Base-by-base conservation (phyloP, 2,888 invertebrate species). In the Poecilus cupreus region DNA sequence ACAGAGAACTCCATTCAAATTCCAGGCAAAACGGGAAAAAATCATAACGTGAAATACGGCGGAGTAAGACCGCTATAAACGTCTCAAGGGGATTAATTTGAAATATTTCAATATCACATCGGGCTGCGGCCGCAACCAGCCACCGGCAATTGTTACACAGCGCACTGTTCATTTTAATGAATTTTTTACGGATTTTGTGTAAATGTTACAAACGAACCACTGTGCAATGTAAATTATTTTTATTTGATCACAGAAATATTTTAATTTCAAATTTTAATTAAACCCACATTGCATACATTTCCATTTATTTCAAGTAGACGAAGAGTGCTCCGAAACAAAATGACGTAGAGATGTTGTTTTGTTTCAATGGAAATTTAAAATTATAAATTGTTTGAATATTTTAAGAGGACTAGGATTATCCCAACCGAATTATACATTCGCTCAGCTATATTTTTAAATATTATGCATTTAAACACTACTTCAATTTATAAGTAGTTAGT, bases 201-300 rank as follows among this genome's bases (percentile, higher is more conserved):
- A 39, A 70, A 70, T 70, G 20, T 57, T 13, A 43, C 46, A 22
- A 24, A 22, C 46, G 49, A 72, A 46, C 46, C 72, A 49, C 37
- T 24, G 46, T 22, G 49, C 72, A 46, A 46, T 72, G 72, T 49
- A 72, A 72, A 72, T 72, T 70, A 72, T 43, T 72, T 72, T 72
- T 72, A 72, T 72, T 46, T 72, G 72, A 46, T 72, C 72, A 49
- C 72, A 26, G 22, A 72, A 72, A 72, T 72, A 72, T 72, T 72
- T 72, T 72, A 72, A 72, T 72, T 72, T 72, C n/a, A 72, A 72
- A 46, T 72, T 72, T 72, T 46, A 72, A 72, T 72, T 72, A 72
- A 72, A 72, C 43, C 39, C 20, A 70, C 20, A 37, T 6, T 72
- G 72, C 49, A 72, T 72, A 72, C 37, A 72, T 72, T 72, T 72